A percentile compares a stretch with the other conserved stretches of the same genome.
Conservation (phyloP, 2,797 vertebrate genomes). For the Falco cherrug region DNA sequence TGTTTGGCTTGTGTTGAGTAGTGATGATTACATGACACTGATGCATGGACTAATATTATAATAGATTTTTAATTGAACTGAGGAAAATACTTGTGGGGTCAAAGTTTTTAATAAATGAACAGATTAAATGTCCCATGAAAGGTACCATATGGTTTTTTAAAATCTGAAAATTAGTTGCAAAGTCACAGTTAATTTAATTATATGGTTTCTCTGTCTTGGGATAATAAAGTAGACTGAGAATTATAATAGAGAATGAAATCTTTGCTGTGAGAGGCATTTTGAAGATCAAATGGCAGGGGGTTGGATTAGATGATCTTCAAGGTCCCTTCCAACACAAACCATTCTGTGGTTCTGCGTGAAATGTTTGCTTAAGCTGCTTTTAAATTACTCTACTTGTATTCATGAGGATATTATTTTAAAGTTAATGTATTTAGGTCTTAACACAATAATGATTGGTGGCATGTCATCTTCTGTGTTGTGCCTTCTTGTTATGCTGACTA, state of each 20-base stretch:
- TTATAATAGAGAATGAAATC: conserved; percentile 15
- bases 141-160: conserved; percentile 23
- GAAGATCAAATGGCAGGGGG: neutral
- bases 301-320: too few relatives aligned
- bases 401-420: neutral
- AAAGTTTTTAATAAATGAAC: conserved; percentile 67
- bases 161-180: conserved; percentile 67
- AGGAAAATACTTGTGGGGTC: conserved; percentile 44
- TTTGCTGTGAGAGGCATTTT: neutral
- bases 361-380: conserved; percentile 14
- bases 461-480: neutral
- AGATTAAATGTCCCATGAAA: conserved; percentile 66
- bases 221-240: conserved; percentile 52
- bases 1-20: conserved; percentile 2
- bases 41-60: conserved; percentile 1
- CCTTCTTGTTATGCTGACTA: neutral
- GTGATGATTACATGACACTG: neutral
- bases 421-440: neutral
- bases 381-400: neutral
- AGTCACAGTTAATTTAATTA: conserved; percentile 76
- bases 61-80: conserved; percentile 60
- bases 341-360: neutral
- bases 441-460: neutral
- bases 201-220: conserved; percentile 29
- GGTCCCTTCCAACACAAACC: too few relatives aligned